Percentiles rank a stretch among this genome's conserved stretches.
Evolutionary conservation across 2,113 vertebrate genomes (phyloP).

Genomic region (Conger conger): DNA sequence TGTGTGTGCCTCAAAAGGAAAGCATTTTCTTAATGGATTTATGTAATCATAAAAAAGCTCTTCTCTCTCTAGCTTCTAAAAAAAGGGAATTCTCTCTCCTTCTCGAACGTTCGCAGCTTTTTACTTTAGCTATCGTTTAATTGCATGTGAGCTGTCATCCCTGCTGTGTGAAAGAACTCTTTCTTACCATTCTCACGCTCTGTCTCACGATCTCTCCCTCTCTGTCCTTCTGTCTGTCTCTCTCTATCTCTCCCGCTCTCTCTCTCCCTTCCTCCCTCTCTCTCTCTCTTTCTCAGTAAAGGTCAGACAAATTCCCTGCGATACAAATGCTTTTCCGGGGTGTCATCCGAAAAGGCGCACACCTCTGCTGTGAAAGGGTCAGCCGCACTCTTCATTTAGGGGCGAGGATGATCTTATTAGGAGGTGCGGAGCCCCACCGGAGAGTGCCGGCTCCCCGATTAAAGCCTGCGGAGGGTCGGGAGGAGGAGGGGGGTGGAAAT

Average conservation of each 20-base stretch:
- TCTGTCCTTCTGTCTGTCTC: too few species aligned
- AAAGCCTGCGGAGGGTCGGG: conserved; percentile 32
- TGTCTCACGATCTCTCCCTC: too few species aligned
- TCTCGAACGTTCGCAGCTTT: not conserved
- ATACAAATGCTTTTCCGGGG: conserved; percentile 12
- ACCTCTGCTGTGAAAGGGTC: not conserved
- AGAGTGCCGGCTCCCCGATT: conserved; percentile 44
- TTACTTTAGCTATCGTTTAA: not conserved
- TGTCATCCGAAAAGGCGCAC: conserved; percentile 11
- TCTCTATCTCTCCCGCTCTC: not conserved
- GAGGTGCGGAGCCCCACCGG: conserved; percentile 29
- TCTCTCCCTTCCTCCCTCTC: too few species aligned
- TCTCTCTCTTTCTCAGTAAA: not conserved
- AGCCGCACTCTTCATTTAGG: conserved; percentile 42
- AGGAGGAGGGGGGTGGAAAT: too few species aligned
- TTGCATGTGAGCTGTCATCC: not conserved
- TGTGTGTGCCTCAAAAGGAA: not conserved
- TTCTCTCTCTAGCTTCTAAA: not conserved
- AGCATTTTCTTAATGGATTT: not conserved
- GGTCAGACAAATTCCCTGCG: not conserved
- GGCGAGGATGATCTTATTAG: conserved; percentile 49
- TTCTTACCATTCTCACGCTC: not conserved
- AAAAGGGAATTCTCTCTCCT: not conserved
- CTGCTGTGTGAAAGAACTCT: not conserved
- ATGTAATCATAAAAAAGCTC: not conserved